phyloP scores from a whole-genome alignment of 2,113 vertebrate species.

The Ageneiosus marmoratus region DNA sequence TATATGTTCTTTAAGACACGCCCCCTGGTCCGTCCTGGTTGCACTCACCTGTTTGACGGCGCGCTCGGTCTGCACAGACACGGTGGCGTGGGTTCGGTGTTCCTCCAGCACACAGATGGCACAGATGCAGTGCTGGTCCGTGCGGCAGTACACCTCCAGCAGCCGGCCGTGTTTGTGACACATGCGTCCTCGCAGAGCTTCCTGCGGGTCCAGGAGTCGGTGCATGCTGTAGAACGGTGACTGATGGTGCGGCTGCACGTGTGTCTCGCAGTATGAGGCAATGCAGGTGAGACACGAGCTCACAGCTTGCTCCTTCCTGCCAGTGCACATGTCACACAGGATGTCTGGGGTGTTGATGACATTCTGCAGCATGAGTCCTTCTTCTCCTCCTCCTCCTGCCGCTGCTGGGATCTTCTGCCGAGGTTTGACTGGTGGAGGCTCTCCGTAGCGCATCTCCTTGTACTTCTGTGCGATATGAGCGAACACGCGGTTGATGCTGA shows the following conservation, averaged over 20 bases:
- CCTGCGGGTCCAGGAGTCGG: constrained; percentile 67
- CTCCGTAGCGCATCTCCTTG: constrained; percentile 61
- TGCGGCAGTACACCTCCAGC: constrained; percentile 74
- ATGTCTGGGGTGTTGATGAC: constrained; percentile 30
- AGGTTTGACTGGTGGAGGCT: background rate
- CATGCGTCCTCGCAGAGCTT: constrained; percentile 69
- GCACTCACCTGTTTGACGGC: constrained; percentile 67
- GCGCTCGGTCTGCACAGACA: constrained; percentile 73
- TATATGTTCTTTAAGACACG: background rate
- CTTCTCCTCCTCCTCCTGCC: rapidly evolving
- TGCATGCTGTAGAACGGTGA: constrained; percentile 67
- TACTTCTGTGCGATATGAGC: constrained; percentile 71
- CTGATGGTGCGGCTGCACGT: constrained; percentile 65
- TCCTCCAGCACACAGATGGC: constrained; percentile 71
- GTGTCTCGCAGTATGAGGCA: constrained; percentile 71
- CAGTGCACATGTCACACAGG: constrained; percentile 73
- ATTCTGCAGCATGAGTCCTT: background rate
- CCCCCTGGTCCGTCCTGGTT: background rate
- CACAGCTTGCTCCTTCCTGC: constrained; percentile 64
- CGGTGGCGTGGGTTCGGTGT: constrained; percentile 69
- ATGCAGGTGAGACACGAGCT: constrained; percentile 77
- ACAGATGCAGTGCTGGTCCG: constrained; percentile 70
- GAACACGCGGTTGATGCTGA: constrained; percentile 74
- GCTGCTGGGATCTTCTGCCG: rapidly evolving
- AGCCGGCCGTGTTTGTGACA: constrained; percentile 67